A percentile compares a stretch with the other conserved stretches of the same genome.
Conservation (phyloP, 2,888 invertebrate species). For the Hesperia comma region DNA sequence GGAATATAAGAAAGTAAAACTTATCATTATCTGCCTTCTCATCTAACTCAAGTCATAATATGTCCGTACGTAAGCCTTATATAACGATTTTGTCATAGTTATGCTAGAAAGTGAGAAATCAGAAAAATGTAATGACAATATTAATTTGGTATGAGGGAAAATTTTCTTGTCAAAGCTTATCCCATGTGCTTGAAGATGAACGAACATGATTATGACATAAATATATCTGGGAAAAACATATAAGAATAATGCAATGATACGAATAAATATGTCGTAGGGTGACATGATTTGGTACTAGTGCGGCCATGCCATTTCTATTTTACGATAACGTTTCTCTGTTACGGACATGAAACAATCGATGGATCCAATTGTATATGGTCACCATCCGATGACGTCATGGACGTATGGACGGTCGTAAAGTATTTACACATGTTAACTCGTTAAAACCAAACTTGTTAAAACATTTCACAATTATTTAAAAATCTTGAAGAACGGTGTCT, state of each 20-base stretch:
- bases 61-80: not conserved
- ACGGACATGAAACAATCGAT: no score
- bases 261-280: conserved; percentile 18
- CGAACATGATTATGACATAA: conserved; percentile 32
- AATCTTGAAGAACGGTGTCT: no score
- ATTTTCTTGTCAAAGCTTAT: conserved; percentile 17
- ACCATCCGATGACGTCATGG: no score
- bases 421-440: no score
- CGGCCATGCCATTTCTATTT: conserved; percentile 17
- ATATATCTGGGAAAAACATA: conserved; percentile 27
- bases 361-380: no score
- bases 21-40: no score
- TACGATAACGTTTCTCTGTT: no score
- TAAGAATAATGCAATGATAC: conserved; percentile 26
- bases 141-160: conserved; percentile 18
- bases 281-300: conserved; percentile 12
- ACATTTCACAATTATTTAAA: no score
- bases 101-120: conserved; percentile 1
- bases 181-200: conserved; percentile 19
- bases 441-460: no score
- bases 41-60: no score
- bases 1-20: no score
- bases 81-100: not conserved
- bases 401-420: no score
- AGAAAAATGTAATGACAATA: conserved; percentile 1